Conservation (phyloP, 2,888 invertebrate species). For the Oscheius onirici region DNA sequence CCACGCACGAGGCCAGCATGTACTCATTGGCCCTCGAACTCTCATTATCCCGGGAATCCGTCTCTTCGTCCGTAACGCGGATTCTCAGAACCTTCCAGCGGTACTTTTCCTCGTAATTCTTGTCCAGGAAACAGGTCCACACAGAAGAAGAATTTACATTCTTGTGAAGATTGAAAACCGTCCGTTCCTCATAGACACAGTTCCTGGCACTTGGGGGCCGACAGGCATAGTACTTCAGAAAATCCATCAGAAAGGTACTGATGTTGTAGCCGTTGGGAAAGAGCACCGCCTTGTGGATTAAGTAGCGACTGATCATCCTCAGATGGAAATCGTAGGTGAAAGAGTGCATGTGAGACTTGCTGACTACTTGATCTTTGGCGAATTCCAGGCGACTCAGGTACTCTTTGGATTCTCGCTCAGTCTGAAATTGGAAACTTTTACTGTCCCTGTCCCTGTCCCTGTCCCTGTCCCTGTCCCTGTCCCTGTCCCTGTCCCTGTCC, state of each 20-base stretch:
- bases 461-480: no score
- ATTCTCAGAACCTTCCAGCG: conserved; percentile 80
- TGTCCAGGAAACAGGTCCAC: conserved; percentile 80
- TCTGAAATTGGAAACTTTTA: neutral
- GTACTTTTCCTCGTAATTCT: conserved; percentile 77
- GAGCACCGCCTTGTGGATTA: conserved; percentile 50
- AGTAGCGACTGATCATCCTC: conserved; percentile 51
- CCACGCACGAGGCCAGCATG: conserved; percentile 46
- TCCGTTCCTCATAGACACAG: conserved; percentile 78
- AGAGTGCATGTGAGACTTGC: conserved; percentile 65
- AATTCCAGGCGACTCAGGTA: conserved; percentile 13
- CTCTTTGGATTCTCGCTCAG: neutral
- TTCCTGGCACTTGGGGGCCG: conserved; percentile 83
- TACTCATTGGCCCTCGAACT: conserved; percentile 41
- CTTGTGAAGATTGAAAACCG: conserved; percentile 77
- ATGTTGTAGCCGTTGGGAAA: conserved; percentile 78
- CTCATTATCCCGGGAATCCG: neutral
- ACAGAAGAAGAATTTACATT: conserved; percentile 78
- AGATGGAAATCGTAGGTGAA: conserved; percentile 71
- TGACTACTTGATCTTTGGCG: conserved; percentile 38
- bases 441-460: no score
- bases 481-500: no score
- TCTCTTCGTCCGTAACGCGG: conserved; percentile 64
- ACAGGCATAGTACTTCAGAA: conserved; percentile 82
- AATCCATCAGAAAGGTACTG: conserved; percentile 81